Evolutionary conservation across 2,113 vertebrate genomes (phyloP), one percentile per base, ranked within the genome.

Genomic region (Oryzias javanicus): DNA sequence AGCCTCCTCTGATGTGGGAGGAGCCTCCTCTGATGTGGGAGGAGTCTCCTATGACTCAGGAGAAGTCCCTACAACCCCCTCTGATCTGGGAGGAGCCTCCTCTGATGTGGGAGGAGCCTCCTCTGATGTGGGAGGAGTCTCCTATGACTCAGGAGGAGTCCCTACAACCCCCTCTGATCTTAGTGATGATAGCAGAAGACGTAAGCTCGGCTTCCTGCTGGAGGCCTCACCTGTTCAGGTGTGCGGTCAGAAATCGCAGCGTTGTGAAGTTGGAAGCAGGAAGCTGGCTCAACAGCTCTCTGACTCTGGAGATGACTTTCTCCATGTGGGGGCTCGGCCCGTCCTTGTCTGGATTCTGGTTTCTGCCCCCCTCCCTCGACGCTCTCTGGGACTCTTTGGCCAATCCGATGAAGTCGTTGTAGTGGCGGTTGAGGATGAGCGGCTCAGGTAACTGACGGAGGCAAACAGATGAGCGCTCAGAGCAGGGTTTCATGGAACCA

Each of bases 351-450:
- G 27, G 83, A 25, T 12, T 60, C 62, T 72, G 83, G 62, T 88
- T 85, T 19, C 80, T 72, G 7, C 94, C 94, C 4, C 89, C 93
- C 42, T 95, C 94, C 61, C 86, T 92, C 15, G 83, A 73, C 62
- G 90, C 51, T 4, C 83, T 87, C 71, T 95, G 93, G 59, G 94
- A 94, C 82, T 98, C 96, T 87, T 97, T 97, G 70, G 94, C 92
- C 85, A 99, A 86, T 67, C 96, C 96, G 60, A 97, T 96, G 72
- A 98, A 89, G 74, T 98, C 94, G 27, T 95, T 96, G 89, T 99
- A 99, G 80, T 94, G 91, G 18, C 94, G 94, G 89, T 95, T 97
- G 61, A 93, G 89, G 84, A 99, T 94, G 89, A 99, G 76, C 1
- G 97, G 96, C 80, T 99, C 97, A 1, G 96, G 97, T 24, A 99